Base-by-base conservation (phyloP, 2,797 vertebrate genomes). In the Anolis apletophallus region DNA sequence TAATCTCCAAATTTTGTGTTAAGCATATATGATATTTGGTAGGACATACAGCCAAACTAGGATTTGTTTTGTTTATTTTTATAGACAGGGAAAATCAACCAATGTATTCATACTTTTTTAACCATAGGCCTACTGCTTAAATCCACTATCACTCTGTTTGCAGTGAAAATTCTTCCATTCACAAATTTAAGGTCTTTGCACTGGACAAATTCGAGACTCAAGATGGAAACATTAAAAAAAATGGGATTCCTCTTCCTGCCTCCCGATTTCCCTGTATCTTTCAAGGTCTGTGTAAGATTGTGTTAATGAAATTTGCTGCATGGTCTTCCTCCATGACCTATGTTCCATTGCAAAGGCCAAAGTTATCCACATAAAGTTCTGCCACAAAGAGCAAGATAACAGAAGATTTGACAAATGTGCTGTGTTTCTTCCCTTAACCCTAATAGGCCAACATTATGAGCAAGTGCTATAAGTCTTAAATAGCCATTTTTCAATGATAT, bases 181-280 rank as follows among this genome's bases (percentile, higher is more conserved):
- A 36, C 74, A 91, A 90, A 61, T 85, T 85, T 79, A 89, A 91
- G 87, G 54, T 4, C 2, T 90, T 90, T 84, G 72, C 59, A 61
- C 68, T 87, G 84, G 89, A 87, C 1, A 0, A 89, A 93, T n/a
- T 29, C 55, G 77, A 90, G 89, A 82, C 89, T 0, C 86, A 84
- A 40, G 89, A 59, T n/a, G 91, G 46, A 90, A 32, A 91, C 21
- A 87, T 0, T n/a, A n/a, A 79, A 61, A 91, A 91, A 68, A 90
- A 80, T 92, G 87, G 81, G 71, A 32, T 88, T 88, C 74, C 75
- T 84, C 92, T 93, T 87, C 88, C 57, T 46, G 59, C 52, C 89
- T 92, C 80, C 84, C 61, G 2, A 40, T 40, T 5, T 40, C 40
- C 40, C 40, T 19, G 8, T 34, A 91, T 75, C 84, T 84, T 93